These are phyloP conservation scores for Centrocercus urophasianus DNA, from an alignment of 2,113 vertebrate genomes.

Conservation along the genomic window DNA sequence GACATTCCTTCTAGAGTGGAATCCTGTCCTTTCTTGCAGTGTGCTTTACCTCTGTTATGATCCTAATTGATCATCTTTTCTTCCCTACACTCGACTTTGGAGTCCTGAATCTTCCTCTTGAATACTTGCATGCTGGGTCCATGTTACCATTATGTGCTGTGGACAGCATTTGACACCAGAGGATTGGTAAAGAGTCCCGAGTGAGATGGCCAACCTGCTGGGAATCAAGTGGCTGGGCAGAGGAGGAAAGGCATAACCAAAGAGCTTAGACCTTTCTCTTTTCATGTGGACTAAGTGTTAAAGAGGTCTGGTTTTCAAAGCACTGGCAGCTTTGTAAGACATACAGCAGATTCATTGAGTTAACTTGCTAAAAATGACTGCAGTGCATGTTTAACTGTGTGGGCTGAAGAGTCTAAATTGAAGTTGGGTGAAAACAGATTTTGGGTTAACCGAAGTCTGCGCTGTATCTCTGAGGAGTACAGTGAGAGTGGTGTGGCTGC, in stretches of 20 bases:
- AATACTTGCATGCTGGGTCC: background rate
- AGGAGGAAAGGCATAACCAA: background rate
- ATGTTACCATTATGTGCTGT: background rate
- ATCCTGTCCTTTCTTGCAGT: background rate
- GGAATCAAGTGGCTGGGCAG: background rate
- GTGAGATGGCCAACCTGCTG: background rate
- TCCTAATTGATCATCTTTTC: background rate
- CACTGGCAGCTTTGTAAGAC: background rate
- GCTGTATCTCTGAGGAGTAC: background rate
- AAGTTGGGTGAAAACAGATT: background rate
- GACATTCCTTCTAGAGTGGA: background rate
- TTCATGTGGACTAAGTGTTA: background rate
- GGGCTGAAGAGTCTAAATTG: background rate
- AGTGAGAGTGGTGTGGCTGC: rapidly evolving
- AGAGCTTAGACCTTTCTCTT: background rate
- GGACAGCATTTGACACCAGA: background rate
- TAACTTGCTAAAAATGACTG: background rate
- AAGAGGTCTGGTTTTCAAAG: background rate
- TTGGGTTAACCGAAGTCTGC: background rate
- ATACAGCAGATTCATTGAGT: rapidly evolving
- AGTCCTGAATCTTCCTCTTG: background rate
- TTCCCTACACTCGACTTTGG: background rate
- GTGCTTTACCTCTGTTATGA: background rate
- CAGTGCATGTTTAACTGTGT: rapidly evolving
- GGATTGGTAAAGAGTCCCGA: background rate